Evolutionary conservation across 1,140 invertebrate species (phyloP), one percentile per base, ranked within the genome.

Genomic region (Chironomus striatipennis): DNA sequence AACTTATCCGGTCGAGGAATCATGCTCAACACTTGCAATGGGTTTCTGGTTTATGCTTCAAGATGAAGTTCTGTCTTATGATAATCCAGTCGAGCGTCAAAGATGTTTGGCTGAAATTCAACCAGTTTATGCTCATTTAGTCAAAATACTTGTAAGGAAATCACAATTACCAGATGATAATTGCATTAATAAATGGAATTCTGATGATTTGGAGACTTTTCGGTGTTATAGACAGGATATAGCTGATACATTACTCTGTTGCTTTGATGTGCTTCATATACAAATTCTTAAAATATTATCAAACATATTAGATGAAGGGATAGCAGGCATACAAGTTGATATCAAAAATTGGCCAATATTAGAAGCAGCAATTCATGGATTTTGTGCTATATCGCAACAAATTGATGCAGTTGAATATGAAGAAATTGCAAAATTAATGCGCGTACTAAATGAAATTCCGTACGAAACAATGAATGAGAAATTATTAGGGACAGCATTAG

Each of bases 21-120:
- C 87, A 0, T 88, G 90, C 73, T 95, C 93, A 79, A 91, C 90
- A 72, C 85, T 95, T 76, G 88, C 94, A 0, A 91, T 97, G 82
- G 90, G 91, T 0, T 94, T 97, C 81, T 98, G 95, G 95, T 97
- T 93, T 80, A 89, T 90, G 72, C 83, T 97, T 43, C 94, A 97
- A 85, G 81, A 82, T 70, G 81, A 82, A 76, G 79, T 82, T 6
- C 78, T 82, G 24, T 79, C 81, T 42, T 79, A 81, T 77, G 76
- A 76, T 8, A 77, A 73, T 43, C 7, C 76, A 20, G 78, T 78
- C 43, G 79, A 82, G 10, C 79, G 79, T 21, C 73, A 75, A 5
- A 78, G 79, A 64, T 81, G 80, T 75, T 80, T 79, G 77, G 80
- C 81, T 74, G 77, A 78, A 73, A 82, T 82, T 12, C 79, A 80